These are phyloP conservation scores for Pseudomyrmex flavicornis DNA, from an alignment of 1,140 invertebrate genomes.

Conservation along the genomic window DNA sequence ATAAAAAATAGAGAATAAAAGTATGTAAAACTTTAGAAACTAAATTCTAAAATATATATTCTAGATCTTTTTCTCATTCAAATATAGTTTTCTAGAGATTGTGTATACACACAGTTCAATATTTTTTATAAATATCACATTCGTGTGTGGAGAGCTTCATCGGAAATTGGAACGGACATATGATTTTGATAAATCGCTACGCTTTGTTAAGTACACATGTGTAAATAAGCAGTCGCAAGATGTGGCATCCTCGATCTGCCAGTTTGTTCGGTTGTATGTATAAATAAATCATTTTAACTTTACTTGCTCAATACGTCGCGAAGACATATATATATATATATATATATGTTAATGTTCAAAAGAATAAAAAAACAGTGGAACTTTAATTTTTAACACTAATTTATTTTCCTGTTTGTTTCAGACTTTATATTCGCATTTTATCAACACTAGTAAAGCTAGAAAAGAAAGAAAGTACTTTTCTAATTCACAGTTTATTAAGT, in stretches of 20 bases:
- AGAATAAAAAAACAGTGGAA: not conserved
- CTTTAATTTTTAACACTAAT: slow-evolving; percentile 9
- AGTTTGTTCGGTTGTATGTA: not conserved
- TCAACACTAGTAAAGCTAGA: not conserved
- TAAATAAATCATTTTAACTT: slow-evolving; percentile 47
- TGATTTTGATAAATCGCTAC: slow-evolving; percentile 41
- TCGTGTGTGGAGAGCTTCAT: slow-evolving; percentile 10
- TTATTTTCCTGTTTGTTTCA: not conserved
- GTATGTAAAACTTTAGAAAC: too few relatives aligned
- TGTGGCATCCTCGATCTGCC: slow-evolving; percentile 24
- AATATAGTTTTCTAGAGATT: not conserved
- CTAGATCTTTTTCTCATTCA: not conserved
- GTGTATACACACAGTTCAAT: not conserved
- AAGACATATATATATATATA: not conserved
- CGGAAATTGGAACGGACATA: slow-evolving; percentile 6
- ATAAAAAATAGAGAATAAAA: too few relatives aligned
- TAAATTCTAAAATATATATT: too few relatives aligned
- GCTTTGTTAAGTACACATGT: slow-evolving; percentile 20
- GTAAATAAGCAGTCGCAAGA: slow-evolving; percentile 36
- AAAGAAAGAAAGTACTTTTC: not conserved
- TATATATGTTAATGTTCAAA: not conserved
- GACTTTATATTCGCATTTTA: not conserved
- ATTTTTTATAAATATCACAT: slow-evolving; percentile 26
- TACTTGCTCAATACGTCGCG: not conserved
- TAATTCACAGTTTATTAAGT: not conserved